Evolutionary conservation across 2,888 invertebrate genomes (phyloP).

Genomic region (Colletes collaris): DNA sequence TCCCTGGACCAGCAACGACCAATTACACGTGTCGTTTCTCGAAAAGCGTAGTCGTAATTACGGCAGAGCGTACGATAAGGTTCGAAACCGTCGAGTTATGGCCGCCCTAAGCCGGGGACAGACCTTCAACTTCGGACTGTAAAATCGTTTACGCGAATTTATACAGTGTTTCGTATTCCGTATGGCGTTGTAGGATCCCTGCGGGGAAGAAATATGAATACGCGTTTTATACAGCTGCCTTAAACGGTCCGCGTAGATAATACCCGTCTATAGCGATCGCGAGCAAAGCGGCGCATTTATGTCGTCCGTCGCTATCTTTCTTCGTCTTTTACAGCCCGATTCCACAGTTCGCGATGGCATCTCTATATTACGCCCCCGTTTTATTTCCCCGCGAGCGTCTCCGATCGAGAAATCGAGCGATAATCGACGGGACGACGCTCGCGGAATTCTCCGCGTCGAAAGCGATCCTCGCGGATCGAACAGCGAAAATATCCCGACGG

Average conservation of each 20-base stretch:
- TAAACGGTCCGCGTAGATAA: constrained; percentile 69
- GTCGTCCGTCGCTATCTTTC: constrained; percentile 31
- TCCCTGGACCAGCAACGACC: neutral
- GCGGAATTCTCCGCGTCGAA: constrained; percentile 16
- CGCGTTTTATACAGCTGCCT: constrained; percentile 70
- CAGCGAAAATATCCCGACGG: constrained; percentile 11
- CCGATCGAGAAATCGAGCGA: constrained; percentile 43
- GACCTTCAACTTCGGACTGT: constrained; percentile 69
- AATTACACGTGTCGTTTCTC: too few relatives aligned
- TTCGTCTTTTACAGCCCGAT: constrained; percentile 46
- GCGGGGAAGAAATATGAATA: constrained; percentile 70
- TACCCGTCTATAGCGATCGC: constrained; percentile 40
- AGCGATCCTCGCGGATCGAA: constrained; percentile 17
- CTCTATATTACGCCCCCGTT: constrained; percentile 44
- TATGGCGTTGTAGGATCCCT: neutral
- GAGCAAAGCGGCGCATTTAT: constrained; percentile 50
- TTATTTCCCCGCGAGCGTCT: constrained; percentile 23
- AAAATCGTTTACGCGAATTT: constrained; percentile 76
- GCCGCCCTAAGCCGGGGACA: constrained; percentile 55
- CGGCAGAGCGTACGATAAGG: neutral
- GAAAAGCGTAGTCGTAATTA: too few relatives aligned
- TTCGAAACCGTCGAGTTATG: constrained; percentile 41
- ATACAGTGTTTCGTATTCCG: constrained; percentile 70
- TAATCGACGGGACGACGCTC: constrained; percentile 37
- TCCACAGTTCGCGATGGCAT: constrained; percentile 45